Base-by-base conservation (phyloP, 2,888 invertebrate genomes). In the Drosophila greeni region DNA sequence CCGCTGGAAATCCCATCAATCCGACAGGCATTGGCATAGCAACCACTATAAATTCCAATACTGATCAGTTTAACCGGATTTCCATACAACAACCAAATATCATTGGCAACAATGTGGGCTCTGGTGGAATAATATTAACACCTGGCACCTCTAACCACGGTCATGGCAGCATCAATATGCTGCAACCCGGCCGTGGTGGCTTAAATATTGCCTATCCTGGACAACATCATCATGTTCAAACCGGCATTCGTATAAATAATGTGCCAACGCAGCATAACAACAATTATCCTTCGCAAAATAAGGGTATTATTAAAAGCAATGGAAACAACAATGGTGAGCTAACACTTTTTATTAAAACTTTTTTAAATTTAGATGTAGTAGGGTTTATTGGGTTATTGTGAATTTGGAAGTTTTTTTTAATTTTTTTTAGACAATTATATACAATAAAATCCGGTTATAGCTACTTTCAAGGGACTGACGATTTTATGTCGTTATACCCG, bases 61-160 rank as follows among this genome's bases (percentile, higher is more conserved):
- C 88, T 58, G 88, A 89, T 76, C 88, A 88, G 72, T 88, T 85
- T 43, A 89, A 88, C 76, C 87, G 88, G 40, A 87, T 88, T 75
- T 87, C 88, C 42, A 81, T 87, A 37, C 86, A 87, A 47, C 86
- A 87, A 73, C 83, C 87, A 52, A 86, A 87, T 58, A 76, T 82
- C 33, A 72, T 86, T 20, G 78, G 81, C n/a, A 86, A 81, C 65
- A 86, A 82, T 60, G 77, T 84, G 37, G 85, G 85, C 26, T 33
- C 42, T 42, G 75, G 74, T n/a, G 85, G 85, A 12, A 82, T 84
- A 56, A 73, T 86, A 37, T 55, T 82, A 9, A 72, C 86, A 4
- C 74, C 87, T 33, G 81, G 77, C n/a, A 85, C 84, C 64, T 75
- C 87, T 31, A 82, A 79, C 16, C 85, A 85, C 62, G 84, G 84